Evolutionary conservation across 2,888 invertebrate species (phyloP).

Genomic region (Anarsia innoxiella): DNA sequence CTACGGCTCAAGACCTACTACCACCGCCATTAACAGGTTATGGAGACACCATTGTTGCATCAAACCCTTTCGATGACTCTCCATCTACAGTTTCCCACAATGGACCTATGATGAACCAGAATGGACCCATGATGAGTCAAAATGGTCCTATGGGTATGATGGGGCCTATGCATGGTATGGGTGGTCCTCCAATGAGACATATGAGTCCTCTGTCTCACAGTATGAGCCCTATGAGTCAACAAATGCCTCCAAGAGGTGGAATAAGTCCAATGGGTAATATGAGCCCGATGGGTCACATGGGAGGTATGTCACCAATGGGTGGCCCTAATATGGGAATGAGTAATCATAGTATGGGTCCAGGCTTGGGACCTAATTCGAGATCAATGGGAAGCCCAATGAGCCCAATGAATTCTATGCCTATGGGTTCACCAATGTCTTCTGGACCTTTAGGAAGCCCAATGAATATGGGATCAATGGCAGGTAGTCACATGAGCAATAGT

Average conservation of each 20-base stretch:
- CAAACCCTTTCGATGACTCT: constrained; percentile 96
- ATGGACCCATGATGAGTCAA: constrained; percentile 80
- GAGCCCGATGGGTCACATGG: constrained; percentile 82
- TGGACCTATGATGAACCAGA: constrained; percentile 78
- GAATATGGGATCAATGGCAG: constrained; percentile 79
- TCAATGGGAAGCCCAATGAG: constrained; percentile 84
- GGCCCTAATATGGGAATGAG: constrained; percentile 81
- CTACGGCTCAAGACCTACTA: constrained; percentile 85
- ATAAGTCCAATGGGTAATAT: constrained; percentile 82
- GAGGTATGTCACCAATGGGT: constrained; percentile 81
- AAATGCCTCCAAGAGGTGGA: constrained; percentile 77
- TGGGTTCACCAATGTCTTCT: constrained; percentile 81
- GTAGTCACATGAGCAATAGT: constrained; percentile 79
- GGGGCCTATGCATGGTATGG: constrained; percentile 78
- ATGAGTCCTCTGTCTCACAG: constrained; percentile 77
- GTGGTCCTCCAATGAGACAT: constrained; percentile 78
- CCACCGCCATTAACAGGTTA: constrained; percentile 92
- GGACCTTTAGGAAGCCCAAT: constrained; percentile 84
- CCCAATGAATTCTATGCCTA: constrained; percentile 82
- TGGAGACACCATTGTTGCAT: constrained; percentile 95
- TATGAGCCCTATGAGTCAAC: constrained; percentile 78
- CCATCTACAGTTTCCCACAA: constrained; percentile 78
- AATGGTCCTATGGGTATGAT: constrained; percentile 81
- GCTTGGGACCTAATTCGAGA: constrained; percentile 71
- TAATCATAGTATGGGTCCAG: constrained; percentile 78